Conservation (phyloP, 2,888 invertebrate genomes). For the Alentia gelatinosa region DNA sequence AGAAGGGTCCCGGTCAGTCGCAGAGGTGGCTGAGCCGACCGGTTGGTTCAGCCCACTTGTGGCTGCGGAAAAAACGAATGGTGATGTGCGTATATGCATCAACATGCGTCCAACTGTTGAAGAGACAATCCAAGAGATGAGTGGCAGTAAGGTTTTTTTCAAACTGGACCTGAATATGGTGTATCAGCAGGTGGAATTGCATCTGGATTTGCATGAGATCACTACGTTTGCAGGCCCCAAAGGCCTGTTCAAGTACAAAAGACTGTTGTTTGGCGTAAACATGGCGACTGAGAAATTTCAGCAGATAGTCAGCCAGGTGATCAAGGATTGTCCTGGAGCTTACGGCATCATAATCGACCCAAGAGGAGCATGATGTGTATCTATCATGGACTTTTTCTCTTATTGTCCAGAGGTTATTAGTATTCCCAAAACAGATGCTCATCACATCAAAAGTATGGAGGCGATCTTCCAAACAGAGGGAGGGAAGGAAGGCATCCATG, state of each 20-base stretch:
- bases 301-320: conserved; percentile 45
- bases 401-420: too few species aligned
- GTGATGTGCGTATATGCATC: conserved; percentile 62
- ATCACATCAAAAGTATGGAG: too few species aligned
- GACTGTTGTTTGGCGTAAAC: conserved; percentile 53
- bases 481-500: too few species aligned
- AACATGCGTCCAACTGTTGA: conserved; percentile 60
- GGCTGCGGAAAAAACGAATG: conserved; percentile 59
- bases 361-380: conserved; percentile 7
- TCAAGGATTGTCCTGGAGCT: conserved; percentile 40
- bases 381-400: too few species aligned
- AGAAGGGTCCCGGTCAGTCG: conserved; percentile 15
- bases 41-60: conserved; percentile 64
- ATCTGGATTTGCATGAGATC: conserved; percentile 48
- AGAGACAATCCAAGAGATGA: conserved; percentile 49
- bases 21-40: conserved; percentile 54
- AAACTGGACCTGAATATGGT: conserved; percentile 55
- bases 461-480: too few species aligned
- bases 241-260: conserved; percentile 55
- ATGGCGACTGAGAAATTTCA: conserved; percentile 58
- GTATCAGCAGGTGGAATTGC: conserved; percentile 57
- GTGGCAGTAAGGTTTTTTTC: conserved; percentile 10
- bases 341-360: conserved; percentile 38
- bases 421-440: too few species aligned
- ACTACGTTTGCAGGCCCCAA: conserved; percentile 55